Evolutionary conservation across 2,797 vertebrate genomes (phyloP), one percentile per base, ranked within the genome.

Genomic region (Chiloscyllium punctatum): DNA sequence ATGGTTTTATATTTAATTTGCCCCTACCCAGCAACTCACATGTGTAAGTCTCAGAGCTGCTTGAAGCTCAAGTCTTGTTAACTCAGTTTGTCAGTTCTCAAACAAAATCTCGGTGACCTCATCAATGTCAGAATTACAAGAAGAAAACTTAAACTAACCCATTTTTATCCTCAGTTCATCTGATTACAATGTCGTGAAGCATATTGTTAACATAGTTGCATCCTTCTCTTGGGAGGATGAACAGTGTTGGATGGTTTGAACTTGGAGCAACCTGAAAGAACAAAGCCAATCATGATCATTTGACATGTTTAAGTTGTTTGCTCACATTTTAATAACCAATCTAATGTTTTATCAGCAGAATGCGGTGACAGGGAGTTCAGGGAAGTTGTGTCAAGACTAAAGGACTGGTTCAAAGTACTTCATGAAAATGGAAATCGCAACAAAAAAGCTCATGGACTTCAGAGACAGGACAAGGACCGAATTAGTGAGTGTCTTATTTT

Each of bases 381-480:
- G 96, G 98, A 98, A 96, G 98, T 99, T 96, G 98, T 98, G 87
- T 98, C 97, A 96, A 98, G 98, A 96, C 97, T 99, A 96, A 98
- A 98, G 97, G 99, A 99, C 96, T 99, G 99, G 99, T 99, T 99
- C 98, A 98, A 98, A 97, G 99, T 98, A 91, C 98, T 99, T 96
- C 98, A 99, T 27, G 99, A 99, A 97, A 98, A 98, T 1, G 98
- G 98, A 96, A 98, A 98, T 97, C 98, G 98, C 96, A 98, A 97
- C 96, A 99, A 98, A 97, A 98, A 98, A 97, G 97, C 97, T 16
- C 98, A 98, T 96, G 94, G 96, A 30, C 96, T 98, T 96, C 98
- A 98, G 96, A 98, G 98, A 96, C 98, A 98, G 8, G 98, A 77
- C 48, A 95, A 95, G 71, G 94, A 95, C 30, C 30, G 94, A 95